Evolutionary conservation across 2,888 invertebrate genomes (phyloP).

Genomic region (Agapetus fuscipes): DNA sequence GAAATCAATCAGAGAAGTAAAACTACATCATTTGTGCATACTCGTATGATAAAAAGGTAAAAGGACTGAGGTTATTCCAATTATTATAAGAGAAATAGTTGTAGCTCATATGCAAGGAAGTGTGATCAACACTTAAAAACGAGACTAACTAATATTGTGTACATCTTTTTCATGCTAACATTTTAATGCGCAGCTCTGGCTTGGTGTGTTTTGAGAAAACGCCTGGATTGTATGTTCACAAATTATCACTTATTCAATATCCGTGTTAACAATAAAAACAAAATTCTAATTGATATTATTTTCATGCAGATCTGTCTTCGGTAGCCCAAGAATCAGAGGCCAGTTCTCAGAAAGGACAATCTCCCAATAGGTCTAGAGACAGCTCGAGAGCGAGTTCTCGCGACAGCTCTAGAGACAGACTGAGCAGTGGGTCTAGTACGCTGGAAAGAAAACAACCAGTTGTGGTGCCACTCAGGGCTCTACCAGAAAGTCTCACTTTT

Average conservation of each 20-base stretch:
- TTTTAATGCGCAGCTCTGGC: conserved; percentile 61
- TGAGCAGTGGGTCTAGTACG: conserved; percentile 37
- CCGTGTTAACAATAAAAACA: conserved; percentile 3
- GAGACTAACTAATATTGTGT: too few relatives aligned
- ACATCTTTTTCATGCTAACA: conserved; percentile 10
- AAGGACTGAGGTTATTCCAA: too few relatives aligned
- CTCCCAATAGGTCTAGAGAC: conserved; percentile 32
- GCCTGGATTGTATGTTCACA: conserved; percentile 75
- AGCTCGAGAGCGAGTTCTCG: conserved; percentile 41
- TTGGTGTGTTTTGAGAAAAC: conserved; percentile 87
- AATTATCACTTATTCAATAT: not conserved
- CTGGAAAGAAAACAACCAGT: conserved; percentile 36
- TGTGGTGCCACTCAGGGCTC: conserved; percentile 48
- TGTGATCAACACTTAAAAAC: too few relatives aligned
- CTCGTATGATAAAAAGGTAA: too few relatives aligned
- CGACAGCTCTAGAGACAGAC: conserved; percentile 40
- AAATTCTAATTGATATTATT: conserved; percentile 4
- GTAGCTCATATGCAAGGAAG: too few relatives aligned
- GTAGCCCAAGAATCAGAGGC: conserved; percentile 57
- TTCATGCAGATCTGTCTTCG: conserved; percentile 59
- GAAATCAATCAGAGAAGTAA: too few relatives aligned
- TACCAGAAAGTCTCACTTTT: conserved; percentile 78
- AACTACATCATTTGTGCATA: too few relatives aligned
- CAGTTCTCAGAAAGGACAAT: conserved; percentile 10
- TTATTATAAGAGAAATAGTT: too few relatives aligned